Conservation (phyloP, 2,113 vertebrate genomes). For the Gadus macrocephalus region DNA sequence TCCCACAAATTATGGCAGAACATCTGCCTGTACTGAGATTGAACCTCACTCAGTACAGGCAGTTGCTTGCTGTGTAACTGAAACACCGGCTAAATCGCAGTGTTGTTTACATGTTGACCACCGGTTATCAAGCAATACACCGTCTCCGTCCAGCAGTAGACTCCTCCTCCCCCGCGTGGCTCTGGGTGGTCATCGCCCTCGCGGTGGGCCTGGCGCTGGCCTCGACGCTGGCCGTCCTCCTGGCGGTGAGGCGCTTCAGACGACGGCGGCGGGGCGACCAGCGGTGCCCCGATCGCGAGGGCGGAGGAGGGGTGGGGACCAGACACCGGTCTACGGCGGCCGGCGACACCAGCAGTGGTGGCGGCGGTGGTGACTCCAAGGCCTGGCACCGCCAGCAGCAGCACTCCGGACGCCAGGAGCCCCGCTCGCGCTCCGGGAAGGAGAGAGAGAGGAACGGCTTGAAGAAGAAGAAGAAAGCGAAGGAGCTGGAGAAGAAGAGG, state of each 20-base stretch:
- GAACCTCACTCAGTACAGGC: no score
- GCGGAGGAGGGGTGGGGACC: constrained; percentile 35
- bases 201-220: constrained; percentile 59
- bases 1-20: no score
- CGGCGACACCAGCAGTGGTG: constrained; percentile 13
- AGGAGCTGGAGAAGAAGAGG: constrained; percentile 72
- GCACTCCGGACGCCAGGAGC: constrained; percentile 43
- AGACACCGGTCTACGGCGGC: constrained; percentile 48
- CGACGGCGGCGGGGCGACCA: constrained; percentile 36
- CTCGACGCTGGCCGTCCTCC: constrained; percentile 57
- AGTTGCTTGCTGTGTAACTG: no score
- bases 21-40: no score
- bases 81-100: background rate
- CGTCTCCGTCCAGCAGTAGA: constrained; percentile 23
- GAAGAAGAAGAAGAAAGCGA: constrained; percentile 72
- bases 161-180: constrained; percentile 55
- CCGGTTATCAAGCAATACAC: background rate
- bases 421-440: constrained; percentile 37
- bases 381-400: constrained; percentile 43
- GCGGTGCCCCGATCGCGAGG: constrained; percentile 39
- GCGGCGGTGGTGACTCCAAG: constrained; percentile 38
- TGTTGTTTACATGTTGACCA: background rate
- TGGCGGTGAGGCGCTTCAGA: constrained; percentile 70
- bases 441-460: constrained; percentile 62
- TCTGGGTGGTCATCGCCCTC: constrained; percentile 70